These are phyloP conservation scores for Tetrao urogallus DNA, from an alignment of 2,113 vertebrate species.

Conservation along the genomic window DNA sequence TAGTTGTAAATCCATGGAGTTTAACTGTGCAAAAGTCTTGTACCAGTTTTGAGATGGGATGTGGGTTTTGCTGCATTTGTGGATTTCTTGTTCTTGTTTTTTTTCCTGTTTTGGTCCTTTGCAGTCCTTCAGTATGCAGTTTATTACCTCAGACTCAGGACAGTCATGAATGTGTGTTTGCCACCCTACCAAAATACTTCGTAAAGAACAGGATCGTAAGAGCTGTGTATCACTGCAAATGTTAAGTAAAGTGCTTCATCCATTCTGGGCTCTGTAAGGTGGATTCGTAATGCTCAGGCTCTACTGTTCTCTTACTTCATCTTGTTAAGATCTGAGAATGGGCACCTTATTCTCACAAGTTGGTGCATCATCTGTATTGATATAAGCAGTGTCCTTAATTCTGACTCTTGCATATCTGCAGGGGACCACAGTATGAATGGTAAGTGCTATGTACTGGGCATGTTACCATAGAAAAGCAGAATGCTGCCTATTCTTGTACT, in stretches of 20 bases:
- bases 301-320: neutral
- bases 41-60: neutral
- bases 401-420: neutral
- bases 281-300: neutral
- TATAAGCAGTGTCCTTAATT: neutral
- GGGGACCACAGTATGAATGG: neutral
- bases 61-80: neutral
- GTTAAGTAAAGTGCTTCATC: neutral
- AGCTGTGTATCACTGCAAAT: neutral
- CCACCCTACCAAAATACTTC: neutral
- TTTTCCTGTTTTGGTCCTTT: neutral
- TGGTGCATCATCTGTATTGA: neutral
- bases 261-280: neutral
- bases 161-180: neutral
- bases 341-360: neutral
- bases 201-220: neutral
- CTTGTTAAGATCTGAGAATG: neutral
- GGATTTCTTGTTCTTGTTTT: neutral
- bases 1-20: neutral
- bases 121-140: neutral
- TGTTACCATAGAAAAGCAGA: conserved; percentile 37
- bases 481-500: neutral
- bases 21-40: neutral
- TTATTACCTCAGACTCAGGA: neutral
- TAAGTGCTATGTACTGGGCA: neutral